Conservation (phyloP, 2,797 vertebrate genomes). For the Paramormyrops hopkinsi region DNA sequence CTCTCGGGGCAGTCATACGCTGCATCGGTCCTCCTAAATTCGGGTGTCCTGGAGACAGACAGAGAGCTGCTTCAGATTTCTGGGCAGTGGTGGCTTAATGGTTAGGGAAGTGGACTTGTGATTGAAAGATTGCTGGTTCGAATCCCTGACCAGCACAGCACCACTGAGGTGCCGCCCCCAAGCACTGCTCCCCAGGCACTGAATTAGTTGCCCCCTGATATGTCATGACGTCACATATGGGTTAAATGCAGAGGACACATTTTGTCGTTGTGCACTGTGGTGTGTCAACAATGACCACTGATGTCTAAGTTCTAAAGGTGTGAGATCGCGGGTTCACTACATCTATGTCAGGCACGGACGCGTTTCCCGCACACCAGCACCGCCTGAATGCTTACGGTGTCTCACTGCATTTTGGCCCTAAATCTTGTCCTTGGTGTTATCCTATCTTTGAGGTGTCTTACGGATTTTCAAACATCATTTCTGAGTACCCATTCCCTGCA, state of each 20-base stretch:
- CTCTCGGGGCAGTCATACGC: constrained; percentile 94
- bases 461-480: neutral
- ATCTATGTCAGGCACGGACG: neutral
- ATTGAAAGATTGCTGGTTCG: too few relatives aligned
- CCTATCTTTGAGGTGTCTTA: neutral
- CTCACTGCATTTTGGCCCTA: neutral
- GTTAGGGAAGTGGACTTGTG: neutral
- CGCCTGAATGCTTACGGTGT: too few relatives aligned
- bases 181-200: too few relatives aligned
- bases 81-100: neutral
- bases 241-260: too few relatives aligned
- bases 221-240: too few relatives aligned
- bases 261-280: neutral
- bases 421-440: neutral
- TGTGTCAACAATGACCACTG: too few relatives aligned
- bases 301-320: too few relatives aligned
- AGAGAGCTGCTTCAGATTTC: neutral
- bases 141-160: too few relatives aligned
- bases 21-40: constrained; percentile 93
- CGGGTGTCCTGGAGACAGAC: constrained; percentile 68
- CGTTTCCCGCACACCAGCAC: neutral
- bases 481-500: neutral
- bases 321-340: too few relatives aligned
- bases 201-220: too few relatives aligned
- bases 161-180: too few relatives aligned